Evolutionary conservation across 2,113 vertebrate species (phyloP), one percentile per base, ranked within the genome.

Genomic region (Coptodon rendalli): DNA sequence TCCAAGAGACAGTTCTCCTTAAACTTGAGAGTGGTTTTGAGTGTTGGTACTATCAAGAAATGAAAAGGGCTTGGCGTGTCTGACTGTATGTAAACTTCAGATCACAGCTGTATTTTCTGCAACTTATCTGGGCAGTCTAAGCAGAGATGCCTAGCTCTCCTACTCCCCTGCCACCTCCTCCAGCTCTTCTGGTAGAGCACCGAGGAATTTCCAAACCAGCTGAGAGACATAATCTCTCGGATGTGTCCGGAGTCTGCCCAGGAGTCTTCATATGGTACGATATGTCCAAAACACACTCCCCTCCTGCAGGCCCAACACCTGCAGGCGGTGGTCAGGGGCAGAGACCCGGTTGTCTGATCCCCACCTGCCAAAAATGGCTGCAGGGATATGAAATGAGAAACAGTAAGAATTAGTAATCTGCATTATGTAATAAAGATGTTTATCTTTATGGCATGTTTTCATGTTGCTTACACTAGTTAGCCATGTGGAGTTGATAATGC

Each of bases 131-230:
- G 34, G 34, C 34, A 66, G 61, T 38, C 61, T 66, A 22, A 66
- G 61, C 17, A 66, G 61, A 38, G 34, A 66, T 38, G 12, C 4
- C 34, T 38, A 66, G 34, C 13, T 38, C 61, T 66, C 34, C 17
- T 2, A 22, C 34, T 38, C 61, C 0, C 10, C 6, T 68, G 11
- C 36, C 11, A 40, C n/a, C 66, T 71, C 36, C n/a, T 24, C n/a
- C 36, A 71, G 63, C 36, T 43, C 36, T 24, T 71, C 63, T 14
- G 34, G 63, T 22, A 40, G 63, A 40, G 38, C n/a, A 24, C 36
- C 0, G 12, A 43, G n/a, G n/a, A 7, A 38, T 40, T 68, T 38
- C 36, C 34, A 68, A 24, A 22, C 59, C 59, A 63, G 59, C 29
- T 19, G 29, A 63, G 29, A 63, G 16, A 36, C 29, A 63, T 63